phyloP scores from a whole-genome alignment of 1,140 invertebrate species.

The Aphidius gifuensis region DNA sequence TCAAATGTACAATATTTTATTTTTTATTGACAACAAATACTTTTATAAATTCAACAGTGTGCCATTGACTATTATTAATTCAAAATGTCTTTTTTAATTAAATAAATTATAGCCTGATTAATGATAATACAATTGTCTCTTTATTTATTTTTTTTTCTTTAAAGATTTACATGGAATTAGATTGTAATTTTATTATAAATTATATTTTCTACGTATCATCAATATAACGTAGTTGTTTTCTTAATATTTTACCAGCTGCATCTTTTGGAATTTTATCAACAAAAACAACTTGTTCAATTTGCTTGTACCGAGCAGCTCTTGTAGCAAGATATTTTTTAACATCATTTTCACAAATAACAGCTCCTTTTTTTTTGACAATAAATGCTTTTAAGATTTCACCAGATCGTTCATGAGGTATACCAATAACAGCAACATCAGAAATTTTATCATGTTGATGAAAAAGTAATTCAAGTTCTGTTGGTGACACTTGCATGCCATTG shows the following conservation, averaged over 20 bases:
- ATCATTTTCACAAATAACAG: constrained; percentile 49
- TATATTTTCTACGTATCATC: too few species aligned
- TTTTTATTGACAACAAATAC: too few species aligned
- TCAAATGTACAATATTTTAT: too few species aligned
- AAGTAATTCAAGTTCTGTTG: constrained; percentile 38
- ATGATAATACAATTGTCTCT: too few species aligned
- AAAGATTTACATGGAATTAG: too few species aligned
- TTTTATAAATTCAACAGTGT: too few species aligned
- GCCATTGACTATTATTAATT: too few species aligned
- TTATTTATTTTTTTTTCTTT: too few species aligned
- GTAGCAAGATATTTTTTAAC: constrained; percentile 57
- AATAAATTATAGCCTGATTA: too few species aligned
- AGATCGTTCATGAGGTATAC: constrained; percentile 64
- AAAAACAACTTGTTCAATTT: constrained; percentile 66
- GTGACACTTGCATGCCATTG: constrained; percentile 55
- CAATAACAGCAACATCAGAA: constrained; percentile 75
- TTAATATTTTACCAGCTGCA: constrained; percentile 71
- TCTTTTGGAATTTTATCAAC: constrained; percentile 70
- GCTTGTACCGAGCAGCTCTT: constrained; percentile 63
- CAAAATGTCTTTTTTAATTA: too few species aligned
- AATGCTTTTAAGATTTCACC: constrained; percentile 73
- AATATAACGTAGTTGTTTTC: constrained; percentile 54
- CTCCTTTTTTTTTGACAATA: constrained; percentile 56
- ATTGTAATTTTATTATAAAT: too few species aligned
- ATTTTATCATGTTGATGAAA: constrained; percentile 54